phyloP scores from a whole-genome alignment of 2,113 vertebrate species.

The Coregonus clupeaformis region DNA sequence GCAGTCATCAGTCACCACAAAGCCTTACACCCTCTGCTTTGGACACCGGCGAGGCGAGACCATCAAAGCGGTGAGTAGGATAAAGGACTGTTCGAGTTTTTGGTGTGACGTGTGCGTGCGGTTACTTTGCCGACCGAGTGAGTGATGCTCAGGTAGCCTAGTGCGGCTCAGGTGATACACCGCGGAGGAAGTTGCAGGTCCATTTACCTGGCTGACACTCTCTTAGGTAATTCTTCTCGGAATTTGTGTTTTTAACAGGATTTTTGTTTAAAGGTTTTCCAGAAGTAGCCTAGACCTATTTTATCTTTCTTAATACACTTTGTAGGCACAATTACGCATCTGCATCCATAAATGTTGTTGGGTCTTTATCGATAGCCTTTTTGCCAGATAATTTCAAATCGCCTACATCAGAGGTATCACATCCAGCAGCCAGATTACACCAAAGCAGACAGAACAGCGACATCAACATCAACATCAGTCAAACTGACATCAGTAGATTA shows the following conservation, averaged over 20 bases:
- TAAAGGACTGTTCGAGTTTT: not conserved
- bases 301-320: not conserved
- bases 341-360: too few species aligned
- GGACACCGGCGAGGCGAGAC: slow-evolving; percentile 59
- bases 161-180: not conserved
- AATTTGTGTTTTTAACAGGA: too few species aligned
- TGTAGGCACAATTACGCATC: too few species aligned
- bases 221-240: too few species aligned
- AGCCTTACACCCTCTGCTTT: slow-evolving; percentile 60
- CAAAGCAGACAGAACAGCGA: not conserved
- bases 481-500: too few species aligned
- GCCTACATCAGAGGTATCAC: too few species aligned
- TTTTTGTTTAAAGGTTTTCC: too few species aligned
- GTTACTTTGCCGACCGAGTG: not conserved
- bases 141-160: not conserved
- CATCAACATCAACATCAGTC: too few species aligned
- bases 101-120: not conserved
- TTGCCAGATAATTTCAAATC: too few species aligned
- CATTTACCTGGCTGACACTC: not conserved
- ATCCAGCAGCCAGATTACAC: not conserved
- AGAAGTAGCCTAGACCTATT: too few species aligned
- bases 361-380: not conserved
- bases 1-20: slow-evolving; percentile 47
- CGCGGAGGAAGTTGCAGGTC: too few species aligned
- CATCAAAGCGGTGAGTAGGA: slow-evolving; percentile 63